Evolutionary conservation across 2,797 vertebrate species (phyloP), one percentile per base, ranked within the genome.

Genomic region (Cyprinella venusta): DNA sequence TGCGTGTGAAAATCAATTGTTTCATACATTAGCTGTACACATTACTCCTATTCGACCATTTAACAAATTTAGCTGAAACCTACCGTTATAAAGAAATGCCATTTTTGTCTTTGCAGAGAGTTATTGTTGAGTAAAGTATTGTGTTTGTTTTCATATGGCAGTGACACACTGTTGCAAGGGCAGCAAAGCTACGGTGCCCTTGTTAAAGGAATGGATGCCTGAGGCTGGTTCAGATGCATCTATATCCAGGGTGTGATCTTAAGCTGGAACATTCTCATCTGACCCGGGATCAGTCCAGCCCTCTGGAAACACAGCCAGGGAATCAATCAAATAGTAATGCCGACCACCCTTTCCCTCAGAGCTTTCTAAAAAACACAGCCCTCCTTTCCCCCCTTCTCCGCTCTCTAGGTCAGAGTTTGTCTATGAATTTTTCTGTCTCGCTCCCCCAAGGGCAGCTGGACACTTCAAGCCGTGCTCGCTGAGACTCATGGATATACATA

Each of bases 321-420:
- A 79, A 93, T 94, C 92, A 93, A 93, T 95, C 93, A 92, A 88
- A 83, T 80, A 82, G 88, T 91, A 91, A 92, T 87, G 91, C 91
- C 90, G 90, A 88, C 80, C 76, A 77, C 77, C 42, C 5, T 77
- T 67, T 85, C 33, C 64, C 72, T 82, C 38, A 16, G 81, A 77
- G 81, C 71, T 75, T 76, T 81, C 45, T 40, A 70, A 83, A 70
- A 79, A 84, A 84, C 76, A 84, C 75, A 79, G 75, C 48, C 54
- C 64, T 80, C 71, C 26, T 68, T 71, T 40, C 16, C 21, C 40
- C 78, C 75, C n/a, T 9, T 45, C 15, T 72, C 26, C 65, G 33
- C 70, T 81, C 70, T 74, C 42, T 63, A 50, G 80, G 70, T 64
- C 70, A 75, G 18, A 72, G 26, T 77, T 83, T 82, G 71, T 75